These are phyloP conservation scores for Eurosta solidaginis DNA, from an alignment of 1,140 invertebrate genomes.

Conservation along the genomic window DNA sequence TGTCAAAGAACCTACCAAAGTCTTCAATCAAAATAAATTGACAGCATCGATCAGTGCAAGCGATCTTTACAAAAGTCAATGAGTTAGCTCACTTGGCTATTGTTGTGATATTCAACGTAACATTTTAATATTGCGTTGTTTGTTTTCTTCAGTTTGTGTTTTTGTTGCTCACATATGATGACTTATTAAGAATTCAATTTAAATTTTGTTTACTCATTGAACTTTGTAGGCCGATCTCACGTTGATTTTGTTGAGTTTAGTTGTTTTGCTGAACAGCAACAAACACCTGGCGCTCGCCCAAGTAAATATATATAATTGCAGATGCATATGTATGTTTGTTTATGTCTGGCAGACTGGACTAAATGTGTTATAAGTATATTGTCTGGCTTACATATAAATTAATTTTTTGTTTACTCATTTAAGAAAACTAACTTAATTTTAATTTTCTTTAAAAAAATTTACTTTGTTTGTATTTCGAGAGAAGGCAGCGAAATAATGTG, in stretches of 20 bases:
- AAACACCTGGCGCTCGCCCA: constrained; percentile 16
- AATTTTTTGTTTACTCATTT: not conserved
- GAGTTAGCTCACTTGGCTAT: not conserved
- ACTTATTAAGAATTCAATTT: constrained; percentile 59
- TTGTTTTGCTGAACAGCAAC: not conserved
- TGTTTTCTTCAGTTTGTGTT: constrained; percentile 8
- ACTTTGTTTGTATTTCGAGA: too few species aligned
- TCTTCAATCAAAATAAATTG: constrained; percentile 8
- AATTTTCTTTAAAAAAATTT: too few species aligned
- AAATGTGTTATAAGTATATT: not conserved
- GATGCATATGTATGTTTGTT: not conserved
- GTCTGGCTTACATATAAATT: constrained; percentile 20
- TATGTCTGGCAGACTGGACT: not conserved
- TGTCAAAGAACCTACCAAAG: constrained; percentile 5
- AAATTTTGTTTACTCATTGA: constrained; percentile 57
- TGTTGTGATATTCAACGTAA: not conserved
- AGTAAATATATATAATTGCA: not conserved
- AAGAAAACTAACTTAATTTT: constrained; percentile 17
- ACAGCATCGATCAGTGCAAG: constrained; percentile 13
- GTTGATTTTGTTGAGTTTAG: not conserved
- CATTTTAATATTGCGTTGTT: not conserved
- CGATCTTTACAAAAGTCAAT: not conserved
- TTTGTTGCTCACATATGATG: constrained; percentile 42
- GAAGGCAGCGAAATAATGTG: too few species aligned
- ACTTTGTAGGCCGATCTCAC: not conserved